Conservation (phyloP, 2,797 vertebrate species). For the Pseudochirops cupreus region DNA sequence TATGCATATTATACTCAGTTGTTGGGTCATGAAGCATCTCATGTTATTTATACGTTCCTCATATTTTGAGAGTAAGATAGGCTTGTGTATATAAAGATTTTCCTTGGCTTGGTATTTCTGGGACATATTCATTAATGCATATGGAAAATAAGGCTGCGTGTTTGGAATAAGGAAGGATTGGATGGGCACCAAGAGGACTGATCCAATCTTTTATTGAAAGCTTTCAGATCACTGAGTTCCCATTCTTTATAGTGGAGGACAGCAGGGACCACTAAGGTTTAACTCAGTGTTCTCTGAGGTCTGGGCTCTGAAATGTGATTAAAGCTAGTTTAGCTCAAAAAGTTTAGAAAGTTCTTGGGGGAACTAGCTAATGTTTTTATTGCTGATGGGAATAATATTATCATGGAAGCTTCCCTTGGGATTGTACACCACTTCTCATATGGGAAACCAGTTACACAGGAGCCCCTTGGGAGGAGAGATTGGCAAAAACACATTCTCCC, state of each 20-base stretch:
- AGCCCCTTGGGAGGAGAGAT: neutral
- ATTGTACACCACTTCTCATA: neutral
- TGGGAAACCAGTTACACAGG: neutral
- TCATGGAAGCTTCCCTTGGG: neutral
- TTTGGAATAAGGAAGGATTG: slow-evolving; percentile 15
- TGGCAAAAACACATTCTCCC: neutral
- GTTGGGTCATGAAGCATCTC: neutral
- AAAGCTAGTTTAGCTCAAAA: neutral
- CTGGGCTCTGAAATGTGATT: neutral
- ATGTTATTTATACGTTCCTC: slow-evolving; percentile 12
- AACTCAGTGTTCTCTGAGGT: neutral
- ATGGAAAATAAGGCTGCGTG: slow-evolving; percentile 20
- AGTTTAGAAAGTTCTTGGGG: neutral
- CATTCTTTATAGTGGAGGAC: neutral
- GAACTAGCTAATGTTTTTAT: neutral
- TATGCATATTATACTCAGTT: neutral
- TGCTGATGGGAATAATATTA: neutral
- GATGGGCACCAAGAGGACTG: slow-evolving; percentile 5
- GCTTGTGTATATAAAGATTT: slow-evolving; percentile 19
- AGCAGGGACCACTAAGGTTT: neutral
- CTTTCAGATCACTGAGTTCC: neutral
- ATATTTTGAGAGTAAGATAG: slow-evolving; percentile 7
- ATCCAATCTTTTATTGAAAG: neutral
- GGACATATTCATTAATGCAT: neutral
- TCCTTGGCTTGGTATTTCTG: neutral